Base-by-base conservation (phyloP, 2,113 vertebrate genomes). In the Copsychus sechellarum region DNA sequence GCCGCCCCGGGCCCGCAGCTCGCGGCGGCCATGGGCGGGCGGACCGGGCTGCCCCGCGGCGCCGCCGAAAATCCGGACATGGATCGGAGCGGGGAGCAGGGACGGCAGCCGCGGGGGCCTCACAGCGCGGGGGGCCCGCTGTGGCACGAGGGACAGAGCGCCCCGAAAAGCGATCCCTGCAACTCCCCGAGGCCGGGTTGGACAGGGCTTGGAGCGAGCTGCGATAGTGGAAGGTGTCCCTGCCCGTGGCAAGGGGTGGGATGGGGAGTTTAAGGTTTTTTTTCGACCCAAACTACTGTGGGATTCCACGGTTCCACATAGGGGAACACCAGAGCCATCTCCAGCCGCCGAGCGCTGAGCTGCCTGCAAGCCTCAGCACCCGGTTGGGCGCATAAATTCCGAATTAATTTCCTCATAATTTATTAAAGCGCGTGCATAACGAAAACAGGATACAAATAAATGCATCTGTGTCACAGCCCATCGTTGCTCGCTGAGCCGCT, bases 351-450 rank as follows among this genome's bases (percentile, higher is more conserved):
- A 67, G 54, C 31, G 0, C 7, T 16, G 43, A 14, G 54, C 77
- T 70, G 36, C 24, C 23, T 12, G 4, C 22, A 0, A 29, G 53
- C 50, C 28, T 34, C 50, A 0, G 81, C 31, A 0, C 50, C 58
- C 11, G 1, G 26, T 1, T 4, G 9, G 26, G 11, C 12, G 0
- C 28, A 0, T 5, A 1, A 24, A 64, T 21, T 8, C 9, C 3
- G 12, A 12, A 42, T 18, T 7, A 8, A 31, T 56, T 29, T 17
- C 74, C 45, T 64, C 38, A 1, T 15, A 0, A 25, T 50, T 67
- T 47, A 23, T 50, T 23, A n/a, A 62, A 57, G 5, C 24, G 4
- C 2, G 16, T 2, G 43, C 26, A 0, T 14, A 8, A 42, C 73
- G 2, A 45, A 65, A 76, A 6, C 3, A 1, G 70, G 50, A 7